Evolutionary conservation across 2,888 invertebrate species (phyloP).

Genomic region (Argyresthia goedartella): DNA sequence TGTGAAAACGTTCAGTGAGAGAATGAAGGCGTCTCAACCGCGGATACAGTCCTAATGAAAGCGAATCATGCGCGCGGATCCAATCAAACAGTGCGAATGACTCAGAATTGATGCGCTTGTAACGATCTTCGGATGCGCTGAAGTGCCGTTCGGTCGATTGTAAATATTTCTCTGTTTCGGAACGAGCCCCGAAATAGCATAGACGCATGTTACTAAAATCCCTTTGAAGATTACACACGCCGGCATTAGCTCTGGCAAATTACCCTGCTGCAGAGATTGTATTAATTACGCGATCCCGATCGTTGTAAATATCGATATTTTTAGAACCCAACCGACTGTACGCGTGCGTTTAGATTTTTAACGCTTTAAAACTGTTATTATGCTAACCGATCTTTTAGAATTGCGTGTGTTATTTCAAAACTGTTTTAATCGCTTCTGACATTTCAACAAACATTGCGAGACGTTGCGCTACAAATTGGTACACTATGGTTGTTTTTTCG

Average conservation of each 20-base stretch:
- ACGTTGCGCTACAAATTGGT: neutral
- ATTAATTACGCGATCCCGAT: constrained; percentile 66
- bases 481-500: constrained; percentile 6
- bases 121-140: constrained; percentile 69
- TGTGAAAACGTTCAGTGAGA: too few species aligned
- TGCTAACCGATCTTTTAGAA: constrained; percentile 31
- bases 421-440: constrained; percentile 21
- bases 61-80: constrained; percentile 17
- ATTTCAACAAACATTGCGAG: neutral
- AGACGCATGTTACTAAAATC: constrained; percentile 71
- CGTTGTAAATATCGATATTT: constrained; percentile 64
- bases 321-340: constrained; percentile 49
- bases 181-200: constrained; percentile 66
- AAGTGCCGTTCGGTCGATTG: constrained; percentile 67
- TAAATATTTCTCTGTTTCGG: constrained; percentile 71
- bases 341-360: constrained; percentile 38
- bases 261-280: constrained; percentile 71
- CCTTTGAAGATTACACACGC: constrained; percentile 71
- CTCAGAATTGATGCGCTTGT: constrained; percentile 57
- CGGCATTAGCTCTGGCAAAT: constrained; percentile 70
- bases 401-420: constrained; percentile 2
- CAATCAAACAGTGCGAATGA: constrained; percentile 51
- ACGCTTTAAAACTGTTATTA: constrained; percentile 58
- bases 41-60: constrained; percentile 5
- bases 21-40: neutral